These are phyloP conservation scores for Oscheius sp. DNA, from an alignment of 2,888 invertebrate genomes.

Conservation along the genomic window DNA sequence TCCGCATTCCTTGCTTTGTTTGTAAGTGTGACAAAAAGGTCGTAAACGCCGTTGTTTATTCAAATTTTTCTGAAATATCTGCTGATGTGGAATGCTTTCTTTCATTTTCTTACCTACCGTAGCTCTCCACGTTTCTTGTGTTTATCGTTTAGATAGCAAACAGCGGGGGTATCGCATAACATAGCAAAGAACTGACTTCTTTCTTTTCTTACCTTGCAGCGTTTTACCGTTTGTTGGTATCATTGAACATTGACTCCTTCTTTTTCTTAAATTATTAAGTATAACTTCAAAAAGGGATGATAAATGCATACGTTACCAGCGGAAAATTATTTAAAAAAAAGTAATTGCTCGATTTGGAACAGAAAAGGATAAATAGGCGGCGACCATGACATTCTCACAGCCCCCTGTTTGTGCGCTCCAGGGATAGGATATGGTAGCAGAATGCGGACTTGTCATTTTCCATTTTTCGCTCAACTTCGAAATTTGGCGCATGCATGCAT, in stretches of 20 bases:
- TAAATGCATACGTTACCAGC: too few relatives aligned
- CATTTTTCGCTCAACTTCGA: not conserved
- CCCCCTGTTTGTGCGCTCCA: not conserved
- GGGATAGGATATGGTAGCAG: not conserved
- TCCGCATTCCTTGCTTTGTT: too few relatives aligned
- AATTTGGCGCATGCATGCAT: too few relatives aligned
- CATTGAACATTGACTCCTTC: too few relatives aligned
- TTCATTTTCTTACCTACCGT: conserved; percentile 3
- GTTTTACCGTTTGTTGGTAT: too few relatives aligned
- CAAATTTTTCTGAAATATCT: not conserved
- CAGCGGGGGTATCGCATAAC: conserved; percentile 38
- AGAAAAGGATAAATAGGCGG: too few relatives aligned
- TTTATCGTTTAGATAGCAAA: conserved; percentile 36
- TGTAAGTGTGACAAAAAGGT: too few relatives aligned
- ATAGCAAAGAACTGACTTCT: conserved; percentile 31
- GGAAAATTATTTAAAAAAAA: too few relatives aligned
- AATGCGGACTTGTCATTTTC: not conserved
- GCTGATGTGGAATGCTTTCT: not conserved
- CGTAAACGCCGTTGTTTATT: not conserved
- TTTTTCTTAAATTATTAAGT: too few relatives aligned
- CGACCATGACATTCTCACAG: too few relatives aligned
- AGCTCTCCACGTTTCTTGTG: conserved; percentile 26
- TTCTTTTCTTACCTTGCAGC: conserved; percentile 21
- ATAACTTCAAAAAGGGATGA: too few relatives aligned
- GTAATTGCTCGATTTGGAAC: too few relatives aligned